Evolutionary conservation across 2,888 invertebrate species (phyloP).

Genomic region (Cylloceria caligata): DNA sequence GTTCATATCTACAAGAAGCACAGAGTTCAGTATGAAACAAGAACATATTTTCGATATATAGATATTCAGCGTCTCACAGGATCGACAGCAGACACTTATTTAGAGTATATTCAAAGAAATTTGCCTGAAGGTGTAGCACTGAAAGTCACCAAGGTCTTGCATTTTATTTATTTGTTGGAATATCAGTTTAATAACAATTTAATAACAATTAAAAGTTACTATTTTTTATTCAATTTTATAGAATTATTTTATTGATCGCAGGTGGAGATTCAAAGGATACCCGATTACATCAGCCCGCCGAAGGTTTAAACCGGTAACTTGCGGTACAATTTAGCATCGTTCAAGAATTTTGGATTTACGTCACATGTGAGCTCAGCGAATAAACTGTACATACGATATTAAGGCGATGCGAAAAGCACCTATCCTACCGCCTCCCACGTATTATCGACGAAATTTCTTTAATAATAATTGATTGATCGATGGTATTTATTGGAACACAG

Average conservation of each 20-base stretch:
- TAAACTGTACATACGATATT: slow-evolving; percentile 60
- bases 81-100: slow-evolving; percentile 96
- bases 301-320: slow-evolving; percentile 7
- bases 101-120: slow-evolving; percentile 98
- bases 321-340: background rate
- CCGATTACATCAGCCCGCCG: slow-evolving; percentile 69
- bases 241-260: slow-evolving; percentile 67
- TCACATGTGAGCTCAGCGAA: slow-evolving; percentile 54
- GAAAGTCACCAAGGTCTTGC: slow-evolving; percentile 91
- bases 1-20: slow-evolving; percentile 97
- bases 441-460: background rate
- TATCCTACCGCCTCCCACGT: background rate
- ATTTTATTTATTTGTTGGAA: slow-evolving; percentile 29
- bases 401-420: background rate
- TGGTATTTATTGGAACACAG: background rate
- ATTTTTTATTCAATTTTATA: background rate
- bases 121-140: slow-evolving; percentile 98
- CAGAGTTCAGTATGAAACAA: slow-evolving; percentile 96
- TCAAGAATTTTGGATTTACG: slow-evolving; percentile 26
- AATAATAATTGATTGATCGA: background rate
- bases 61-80: slow-evolving; percentile 95
- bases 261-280: slow-evolving; percentile 78
- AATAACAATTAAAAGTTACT: background rate
- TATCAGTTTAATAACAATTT: slow-evolving; percentile 13
- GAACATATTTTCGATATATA: slow-evolving; percentile 95